A percentile compares a stretch with the other conserved stretches of the same genome.
These are phyloP conservation scores for Sinella curviseta DNA, from an alignment of 1,140 invertebrate genomes.

Conservation along the genomic window DNA sequence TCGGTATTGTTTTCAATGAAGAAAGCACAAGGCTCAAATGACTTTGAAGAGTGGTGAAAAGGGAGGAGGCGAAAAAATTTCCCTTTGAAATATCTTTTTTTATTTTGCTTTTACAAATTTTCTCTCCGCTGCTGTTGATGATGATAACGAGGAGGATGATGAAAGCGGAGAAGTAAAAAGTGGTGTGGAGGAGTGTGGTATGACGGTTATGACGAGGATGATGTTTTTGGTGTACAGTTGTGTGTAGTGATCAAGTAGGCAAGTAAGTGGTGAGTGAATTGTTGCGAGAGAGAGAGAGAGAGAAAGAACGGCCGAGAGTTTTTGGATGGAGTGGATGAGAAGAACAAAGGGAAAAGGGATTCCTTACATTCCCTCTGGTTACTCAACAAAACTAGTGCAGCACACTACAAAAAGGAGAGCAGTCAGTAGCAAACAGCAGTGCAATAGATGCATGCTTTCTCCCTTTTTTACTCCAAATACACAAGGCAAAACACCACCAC, in stretches of 20 bases:
- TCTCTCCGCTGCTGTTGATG: background rate
- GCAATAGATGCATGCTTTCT: too few species aligned
- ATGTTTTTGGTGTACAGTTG: too few species aligned
- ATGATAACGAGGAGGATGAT: background rate
- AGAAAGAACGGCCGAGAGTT: too few species aligned
- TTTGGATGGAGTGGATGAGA: background rate
- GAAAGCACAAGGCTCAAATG: background rate
- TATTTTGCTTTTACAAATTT: background rate
- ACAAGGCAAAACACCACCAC: background rate
- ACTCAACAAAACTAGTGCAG: constrained; percentile 12
- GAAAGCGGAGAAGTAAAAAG: background rate
- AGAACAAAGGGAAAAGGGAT: constrained; percentile 14
- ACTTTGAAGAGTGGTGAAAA: background rate
- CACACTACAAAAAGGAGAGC: background rate
- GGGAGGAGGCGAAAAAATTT: too few species aligned
- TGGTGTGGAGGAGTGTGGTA: too few species aligned
- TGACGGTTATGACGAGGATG: too few species aligned
- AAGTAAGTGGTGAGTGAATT: background rate
- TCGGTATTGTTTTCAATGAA: background rate
- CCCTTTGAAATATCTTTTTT: too few species aligned
- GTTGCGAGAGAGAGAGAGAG: background rate
- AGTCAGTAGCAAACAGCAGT: background rate
- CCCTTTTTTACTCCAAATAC: background rate
- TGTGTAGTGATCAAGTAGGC: too few species aligned
- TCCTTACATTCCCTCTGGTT: constrained; percentile 11